Percentiles rank a stretch among this genome's conserved stretches.
phyloP scores from a whole-genome alignment of 2,113 vertebrate species.

The Chamaetylas fuelleborni region DNA sequence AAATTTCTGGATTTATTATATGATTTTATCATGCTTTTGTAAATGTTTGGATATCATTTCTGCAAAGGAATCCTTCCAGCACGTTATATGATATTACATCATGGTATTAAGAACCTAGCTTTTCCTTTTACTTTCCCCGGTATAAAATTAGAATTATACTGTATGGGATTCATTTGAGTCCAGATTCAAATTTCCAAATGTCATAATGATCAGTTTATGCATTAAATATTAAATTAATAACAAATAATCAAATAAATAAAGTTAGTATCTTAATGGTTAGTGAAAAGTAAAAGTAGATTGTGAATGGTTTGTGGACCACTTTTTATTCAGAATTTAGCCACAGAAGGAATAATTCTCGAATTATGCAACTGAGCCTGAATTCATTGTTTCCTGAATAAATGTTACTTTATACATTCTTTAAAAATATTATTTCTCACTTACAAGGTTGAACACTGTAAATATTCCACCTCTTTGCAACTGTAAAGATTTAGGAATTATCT shows the following conservation, averaged over 20 bases:
- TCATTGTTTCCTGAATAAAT: not conserved
- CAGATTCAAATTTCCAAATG: not conserved
- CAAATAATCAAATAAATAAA: not conserved
- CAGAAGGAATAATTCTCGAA: not conserved
- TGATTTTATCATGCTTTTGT: not conserved
- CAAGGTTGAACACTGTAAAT: not conserved
- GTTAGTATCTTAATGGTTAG: not conserved
- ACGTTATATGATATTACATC: not conserved
- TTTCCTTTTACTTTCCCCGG: not conserved
- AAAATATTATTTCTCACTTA: not conserved
- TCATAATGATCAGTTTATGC: not conserved
- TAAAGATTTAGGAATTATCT: not conserved
- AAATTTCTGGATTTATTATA: not conserved
- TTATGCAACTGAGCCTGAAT: not conserved
- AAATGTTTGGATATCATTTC: not conserved
- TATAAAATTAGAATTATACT: not conserved
- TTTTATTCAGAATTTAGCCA: not conserved
- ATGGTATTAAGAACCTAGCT: not conserved
- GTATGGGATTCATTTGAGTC: not conserved
- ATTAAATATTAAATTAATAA: not conserved
- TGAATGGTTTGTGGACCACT: not conserved
- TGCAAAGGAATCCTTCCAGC: not conserved
- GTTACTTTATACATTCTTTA: not conserved
- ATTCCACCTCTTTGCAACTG: not conserved
- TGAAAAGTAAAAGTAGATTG: not conserved